These are phyloP conservation scores for Benitochromis conjunctus DNA, from an alignment of 2,113 vertebrate species.

Conservation along the genomic window DNA sequence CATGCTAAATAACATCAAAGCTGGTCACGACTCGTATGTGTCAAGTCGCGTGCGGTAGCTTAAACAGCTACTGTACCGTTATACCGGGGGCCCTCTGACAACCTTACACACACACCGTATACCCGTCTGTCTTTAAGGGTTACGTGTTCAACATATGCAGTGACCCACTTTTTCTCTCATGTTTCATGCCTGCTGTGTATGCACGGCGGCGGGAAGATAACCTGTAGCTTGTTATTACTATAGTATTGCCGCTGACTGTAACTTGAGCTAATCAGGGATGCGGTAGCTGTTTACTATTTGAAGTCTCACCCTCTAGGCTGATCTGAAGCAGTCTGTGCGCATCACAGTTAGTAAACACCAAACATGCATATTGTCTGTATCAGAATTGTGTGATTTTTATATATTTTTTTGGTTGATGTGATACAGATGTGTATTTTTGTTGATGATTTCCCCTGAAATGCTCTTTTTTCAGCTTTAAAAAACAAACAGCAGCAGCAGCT, in stretches of 20 bases:
- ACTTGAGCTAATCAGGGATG: background rate
- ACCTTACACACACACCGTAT: background rate
- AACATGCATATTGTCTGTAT: background rate
- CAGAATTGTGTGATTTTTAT: background rate
- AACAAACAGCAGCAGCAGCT: background rate
- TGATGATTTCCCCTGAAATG: background rate
- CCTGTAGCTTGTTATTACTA: background rate
- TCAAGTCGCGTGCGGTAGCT: background rate
- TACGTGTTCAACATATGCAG: background rate
- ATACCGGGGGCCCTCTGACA: conserved; percentile 5
- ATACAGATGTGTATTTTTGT: background rate
- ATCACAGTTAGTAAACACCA: background rate
- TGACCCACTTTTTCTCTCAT: background rate
- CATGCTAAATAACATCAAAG: background rate
- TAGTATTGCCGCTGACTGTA: background rate
- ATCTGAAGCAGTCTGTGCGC: background rate
- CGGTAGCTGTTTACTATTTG: background rate
- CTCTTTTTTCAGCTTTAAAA: background rate
- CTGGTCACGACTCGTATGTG: conserved; percentile 49
- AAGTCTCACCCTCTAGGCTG: background rate
- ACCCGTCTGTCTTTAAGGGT: background rate
- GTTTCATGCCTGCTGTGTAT: background rate
- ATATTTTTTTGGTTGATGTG: background rate
- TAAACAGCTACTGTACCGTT: background rate
- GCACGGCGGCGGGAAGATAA: background rate